Base-by-base conservation (phyloP, 2,113 vertebrate species). In the Pedetes capensis region DNA sequence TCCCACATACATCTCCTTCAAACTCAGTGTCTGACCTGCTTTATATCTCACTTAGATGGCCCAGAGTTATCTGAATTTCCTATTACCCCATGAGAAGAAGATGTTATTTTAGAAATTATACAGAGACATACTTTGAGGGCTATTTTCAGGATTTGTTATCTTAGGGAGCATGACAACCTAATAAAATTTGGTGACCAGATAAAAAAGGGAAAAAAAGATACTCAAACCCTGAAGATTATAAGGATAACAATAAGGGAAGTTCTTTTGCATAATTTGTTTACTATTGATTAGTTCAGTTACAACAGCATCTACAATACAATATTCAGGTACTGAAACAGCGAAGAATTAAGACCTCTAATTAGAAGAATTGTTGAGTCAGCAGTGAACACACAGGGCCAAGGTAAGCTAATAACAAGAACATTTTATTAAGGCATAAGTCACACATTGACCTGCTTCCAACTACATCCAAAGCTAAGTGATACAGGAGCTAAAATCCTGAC, bases 341-440 rank as follows among this genome's bases (percentile, higher is more conserved):
- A 79, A 95, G 92, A 96, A 95, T 97, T 98, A 97, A 96, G 93
- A 74, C 80, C 53, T 96, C 34, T 95, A 97, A 98, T 96, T 97
- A 97, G 47, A 93, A 27, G 86, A 57, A 72, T 2, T 23, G 0
- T 80, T 97, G 86, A 97, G 69, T 96, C 96, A 97, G 96, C 97
- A 96, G 16, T 32, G 89, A 95, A 86, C 74, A 72, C 84, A 87
- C 39, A 87, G 9, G 84, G 74, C 59, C 94, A 95, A 96, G 91
- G 96, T 95, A 97, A 97, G 82, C 87, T 97, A 97, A 97, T 95
- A 97, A 95, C 95, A 72, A 63, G 68, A 97, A 85, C 78, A 44
- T 86, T 97, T 97, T 97, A 97, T 97, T 96, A 95, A 97, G 90
- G 51, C 88, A 95, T 97, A 96, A 97, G 96, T 97, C 96, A 97